These are phyloP conservation scores for Drosophila teissieri DNA, from an alignment of 1,140 invertebrate species.

Conservation along the genomic window DNA sequence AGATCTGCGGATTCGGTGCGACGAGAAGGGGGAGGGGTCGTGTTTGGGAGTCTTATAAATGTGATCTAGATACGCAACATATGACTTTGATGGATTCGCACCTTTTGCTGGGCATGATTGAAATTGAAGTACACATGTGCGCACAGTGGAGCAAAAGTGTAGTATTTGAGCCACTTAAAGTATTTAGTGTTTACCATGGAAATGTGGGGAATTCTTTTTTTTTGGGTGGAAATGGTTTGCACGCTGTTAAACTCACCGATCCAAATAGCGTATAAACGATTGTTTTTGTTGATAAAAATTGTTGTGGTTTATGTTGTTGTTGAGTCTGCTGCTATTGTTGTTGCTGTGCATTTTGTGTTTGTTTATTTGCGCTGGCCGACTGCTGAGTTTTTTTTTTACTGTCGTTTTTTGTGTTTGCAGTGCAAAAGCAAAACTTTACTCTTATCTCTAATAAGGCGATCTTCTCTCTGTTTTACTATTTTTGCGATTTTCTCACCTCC, in stretches of 20 bases:
- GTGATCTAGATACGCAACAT: constrained; percentile 1
- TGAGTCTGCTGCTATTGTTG: constrained; percentile 43
- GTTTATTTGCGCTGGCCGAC: constrained; percentile 6
- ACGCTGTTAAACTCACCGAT: constrained; percentile 45
- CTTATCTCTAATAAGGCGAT: constrained; percentile 23
- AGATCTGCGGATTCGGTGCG: neutral
- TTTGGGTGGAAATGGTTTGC: neutral
- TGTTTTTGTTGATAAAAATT: constrained; percentile 54
- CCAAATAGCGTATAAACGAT: constrained; percentile 46
- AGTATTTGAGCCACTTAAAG: neutral
- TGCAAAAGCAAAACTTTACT: constrained; percentile 16
- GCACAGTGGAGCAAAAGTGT: neutral
- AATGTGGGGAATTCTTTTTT: neutral
- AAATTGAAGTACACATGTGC: neutral
- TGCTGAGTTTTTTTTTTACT: neutral
- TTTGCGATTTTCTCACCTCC: constrained; percentile 7
- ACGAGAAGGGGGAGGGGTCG: neutral
- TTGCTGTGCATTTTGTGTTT: constrained; percentile 45
- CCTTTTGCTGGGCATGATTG: neutral
- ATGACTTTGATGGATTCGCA: constrained; percentile 13
- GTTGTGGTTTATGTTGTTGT: constrained; percentile 41
- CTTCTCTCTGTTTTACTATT: neutral
- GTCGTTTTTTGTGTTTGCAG: constrained; percentile 12
- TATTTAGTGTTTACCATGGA: neutral
- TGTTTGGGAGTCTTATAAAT: neutral